Conservation (phyloP, 2,888 invertebrate genomes). For the Eudemis profundana region DNA sequence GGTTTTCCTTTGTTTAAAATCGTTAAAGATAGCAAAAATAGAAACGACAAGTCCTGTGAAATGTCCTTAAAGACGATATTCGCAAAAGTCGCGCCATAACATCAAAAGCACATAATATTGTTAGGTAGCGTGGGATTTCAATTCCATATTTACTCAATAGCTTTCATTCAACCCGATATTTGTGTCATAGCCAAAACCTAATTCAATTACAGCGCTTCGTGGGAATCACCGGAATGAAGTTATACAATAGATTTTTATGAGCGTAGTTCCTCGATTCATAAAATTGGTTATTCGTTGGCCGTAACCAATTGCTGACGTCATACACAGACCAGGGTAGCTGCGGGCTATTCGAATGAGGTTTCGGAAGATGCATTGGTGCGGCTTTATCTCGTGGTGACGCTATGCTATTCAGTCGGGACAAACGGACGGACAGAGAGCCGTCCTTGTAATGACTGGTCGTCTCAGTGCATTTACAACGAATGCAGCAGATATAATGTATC, state of each 20-base stretch:
- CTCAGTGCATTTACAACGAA: constrained; percentile 36
- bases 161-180: constrained; percentile 7
- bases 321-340: constrained; percentile 23
- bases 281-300: constrained; percentile 60
- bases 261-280: constrained; percentile 74
- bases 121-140: constrained; percentile 27
- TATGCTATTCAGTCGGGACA: constrained; percentile 35
- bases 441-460: constrained; percentile 32
- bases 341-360: constrained; percentile 26
- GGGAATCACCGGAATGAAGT: constrained; percentile 60
- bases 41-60: no score
- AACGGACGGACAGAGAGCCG: constrained; percentile 12
- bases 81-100: not conserved
- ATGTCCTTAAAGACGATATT: not conserved
- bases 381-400: constrained; percentile 51
- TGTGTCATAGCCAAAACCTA: constrained; percentile 26
- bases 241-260: constrained; percentile 63
- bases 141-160: constrained; percentile 9
- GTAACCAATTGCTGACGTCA: constrained; percentile 60
- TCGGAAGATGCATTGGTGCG: constrained; percentile 52
- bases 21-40: no score
- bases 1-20: no score
- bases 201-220: constrained; percentile 52
- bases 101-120: not conserved
- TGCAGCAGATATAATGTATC: constrained; percentile 32